phyloP scores from a whole-genome alignment of 1,140 invertebrate genomes.

The Drosophila asahinai region DNA sequence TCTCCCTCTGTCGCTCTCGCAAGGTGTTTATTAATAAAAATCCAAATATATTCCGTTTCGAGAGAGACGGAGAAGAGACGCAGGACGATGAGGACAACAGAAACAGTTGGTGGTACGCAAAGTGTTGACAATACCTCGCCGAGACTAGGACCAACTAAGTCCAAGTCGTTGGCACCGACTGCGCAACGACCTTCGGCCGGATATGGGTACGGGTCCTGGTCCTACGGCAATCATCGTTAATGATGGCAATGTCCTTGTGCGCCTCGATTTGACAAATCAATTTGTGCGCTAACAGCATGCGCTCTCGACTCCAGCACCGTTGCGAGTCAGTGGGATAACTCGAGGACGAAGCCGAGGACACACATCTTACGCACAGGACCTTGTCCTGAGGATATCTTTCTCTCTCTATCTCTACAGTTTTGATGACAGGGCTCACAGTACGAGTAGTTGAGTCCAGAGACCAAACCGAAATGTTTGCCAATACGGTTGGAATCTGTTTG shows the following conservation, averaged over 20 bases:
- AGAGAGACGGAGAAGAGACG: conserved; percentile 20
- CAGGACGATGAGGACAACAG: conserved; percentile 34
- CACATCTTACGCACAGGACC: not conserved
- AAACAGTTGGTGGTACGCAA: conserved; percentile 78
- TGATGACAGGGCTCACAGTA: conserved; percentile 56
- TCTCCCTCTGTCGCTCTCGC: conserved; percentile 6
- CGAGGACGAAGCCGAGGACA: conserved; percentile 21
- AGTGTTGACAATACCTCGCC: conserved; percentile 69
- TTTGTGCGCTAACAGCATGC: conserved; percentile 79
- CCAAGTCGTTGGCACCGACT: conserved; percentile 65
- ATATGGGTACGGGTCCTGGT: conserved; percentile 16
- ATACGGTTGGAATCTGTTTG: conserved; percentile 53
- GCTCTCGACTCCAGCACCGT: conserved; percentile 46
- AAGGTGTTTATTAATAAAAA: conserved; percentile 76
- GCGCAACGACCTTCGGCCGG: conserved; percentile 68
- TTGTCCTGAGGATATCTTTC: not conserved
- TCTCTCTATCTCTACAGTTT: not conserved
- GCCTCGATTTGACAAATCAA: conserved; percentile 76
- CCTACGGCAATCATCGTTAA: conserved; percentile 76
- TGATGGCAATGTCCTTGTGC: conserved; percentile 81
- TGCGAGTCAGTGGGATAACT: conserved; percentile 58
- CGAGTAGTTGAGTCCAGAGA: conserved; percentile 61
- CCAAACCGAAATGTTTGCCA: conserved; percentile 77
- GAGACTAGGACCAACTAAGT: conserved; percentile 13
- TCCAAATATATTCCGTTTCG: conserved; percentile 39